Evolutionary conservation across 1,140 invertebrate species (phyloP).

Genomic region (Oreohelix idahoensis): DNA sequence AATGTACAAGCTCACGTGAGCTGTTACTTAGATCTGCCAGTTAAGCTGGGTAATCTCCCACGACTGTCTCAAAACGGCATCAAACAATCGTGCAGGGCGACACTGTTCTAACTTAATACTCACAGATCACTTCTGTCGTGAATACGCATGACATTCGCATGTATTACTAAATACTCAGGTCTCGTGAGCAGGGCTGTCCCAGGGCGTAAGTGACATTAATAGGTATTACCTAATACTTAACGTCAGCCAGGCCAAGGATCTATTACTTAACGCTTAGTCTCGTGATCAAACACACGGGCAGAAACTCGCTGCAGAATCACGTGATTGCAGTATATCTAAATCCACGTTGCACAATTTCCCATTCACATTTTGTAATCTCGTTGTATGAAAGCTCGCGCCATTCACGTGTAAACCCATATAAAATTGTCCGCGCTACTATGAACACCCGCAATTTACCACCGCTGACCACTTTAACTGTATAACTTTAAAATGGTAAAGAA

Average conservation of each 20-base stretch:
- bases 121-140: not conserved
- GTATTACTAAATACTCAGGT: not conserved
- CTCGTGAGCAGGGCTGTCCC: not conserved
- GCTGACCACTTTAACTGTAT: too few relatives aligned
- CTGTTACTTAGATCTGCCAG: not conserved
- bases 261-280: not conserved
- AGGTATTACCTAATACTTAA: not conserved
- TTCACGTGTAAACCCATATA: too few relatives aligned
- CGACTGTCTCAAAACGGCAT: not conserved
- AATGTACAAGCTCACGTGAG: not conserved
- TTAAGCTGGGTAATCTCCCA: not conserved
- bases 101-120: not conserved
- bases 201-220: not conserved
- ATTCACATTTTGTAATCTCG: not conserved
- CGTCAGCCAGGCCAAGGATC: not conserved
- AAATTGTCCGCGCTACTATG: too few relatives aligned
- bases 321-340: not conserved
- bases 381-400: not conserved
- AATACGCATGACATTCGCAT: not conserved
- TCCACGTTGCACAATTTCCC: not conserved
- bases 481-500: too few relatives aligned
- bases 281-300: not conserved
- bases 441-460: too few relatives aligned
- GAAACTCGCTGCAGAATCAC: not conserved
- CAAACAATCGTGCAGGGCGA: not conserved